These are phyloP conservation scores for Platycheirus rosarum DNA, from an alignment of 2,888 invertebrate genomes.

Conservation along the genomic window DNA sequence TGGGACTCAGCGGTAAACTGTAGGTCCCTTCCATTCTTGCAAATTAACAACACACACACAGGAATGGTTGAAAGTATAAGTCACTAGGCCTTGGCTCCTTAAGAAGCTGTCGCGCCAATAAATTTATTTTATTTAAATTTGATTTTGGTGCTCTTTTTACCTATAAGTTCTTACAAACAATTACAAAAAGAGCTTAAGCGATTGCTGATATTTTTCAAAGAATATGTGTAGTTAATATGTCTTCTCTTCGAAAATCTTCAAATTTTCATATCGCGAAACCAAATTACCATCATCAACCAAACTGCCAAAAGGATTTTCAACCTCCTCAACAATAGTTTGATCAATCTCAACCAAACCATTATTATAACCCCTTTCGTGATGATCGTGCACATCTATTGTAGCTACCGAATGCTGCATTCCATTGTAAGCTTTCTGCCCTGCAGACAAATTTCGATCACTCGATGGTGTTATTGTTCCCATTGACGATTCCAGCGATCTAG, in stretches of 20 bases:
- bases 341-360: conserved; percentile 23
- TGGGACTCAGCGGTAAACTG: too few species aligned
- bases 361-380: conserved; percentile 2
- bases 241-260: conserved; percentile 30
- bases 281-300: conserved; percentile 50
- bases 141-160: too few species aligned
- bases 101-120: too few species aligned
- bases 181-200: too few species aligned
- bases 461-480: conserved; percentile 31
- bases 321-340: conserved; percentile 4
- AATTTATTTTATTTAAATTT: too few species aligned
- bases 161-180: too few species aligned
- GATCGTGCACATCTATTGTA: conserved; percentile 57
- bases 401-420: conserved; percentile 21
- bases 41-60: too few species aligned
- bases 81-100: too few species aligned
- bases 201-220: too few species aligned
- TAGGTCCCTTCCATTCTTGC: too few species aligned
- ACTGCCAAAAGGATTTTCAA: conserved; percentile 52
- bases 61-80: too few species aligned
- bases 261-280: conserved; percentile 53
- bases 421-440: conserved; percentile 14
- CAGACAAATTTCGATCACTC: conserved; percentile 4
- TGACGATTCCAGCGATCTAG: conserved; percentile 69
- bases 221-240: background rate